phyloP scores from a whole-genome alignment of 2,797 vertebrate genomes.

The Alcedo atthis region DNA sequence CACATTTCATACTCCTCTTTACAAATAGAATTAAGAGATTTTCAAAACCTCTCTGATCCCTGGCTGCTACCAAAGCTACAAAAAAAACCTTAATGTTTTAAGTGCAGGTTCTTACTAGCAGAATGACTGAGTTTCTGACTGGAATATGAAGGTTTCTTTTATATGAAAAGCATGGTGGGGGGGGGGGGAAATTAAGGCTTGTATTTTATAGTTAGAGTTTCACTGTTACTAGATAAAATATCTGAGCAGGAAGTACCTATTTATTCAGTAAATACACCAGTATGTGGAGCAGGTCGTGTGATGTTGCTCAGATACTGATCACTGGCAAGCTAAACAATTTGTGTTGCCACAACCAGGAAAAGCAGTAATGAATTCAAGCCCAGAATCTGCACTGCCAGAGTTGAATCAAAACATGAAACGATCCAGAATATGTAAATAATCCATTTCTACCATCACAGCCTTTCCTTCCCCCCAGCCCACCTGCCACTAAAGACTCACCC shows the following conservation, averaged over 20 bases:
- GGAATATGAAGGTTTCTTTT: background rate
- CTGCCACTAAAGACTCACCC: slow-evolving; percentile 68
- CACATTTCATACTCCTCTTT: background rate
- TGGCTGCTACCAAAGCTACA: background rate
- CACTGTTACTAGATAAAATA: background rate
- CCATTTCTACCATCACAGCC: background rate
- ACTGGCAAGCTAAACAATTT: background rate
- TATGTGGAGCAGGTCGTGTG: background rate
- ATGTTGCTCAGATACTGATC: background rate
- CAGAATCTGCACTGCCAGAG: background rate
- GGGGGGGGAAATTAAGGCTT: background rate
- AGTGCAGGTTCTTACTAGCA: background rate
- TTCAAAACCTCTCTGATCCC: background rate
- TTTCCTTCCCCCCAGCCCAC: background rate
- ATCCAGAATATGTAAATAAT: background rate
- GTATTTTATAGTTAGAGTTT: background rate
- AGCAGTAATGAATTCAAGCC: background rate
- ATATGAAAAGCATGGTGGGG: background rate
- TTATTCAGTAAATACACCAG: background rate
- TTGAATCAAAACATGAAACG: background rate
- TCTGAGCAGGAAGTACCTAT: background rate
- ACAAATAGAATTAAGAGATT: background rate
- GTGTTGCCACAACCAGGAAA: background rate
- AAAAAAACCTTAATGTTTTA: background rate
- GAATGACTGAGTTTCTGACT: background rate